Conservation (phyloP, 2,113 vertebrate genomes). For the Lucifuga dentata region DNA sequence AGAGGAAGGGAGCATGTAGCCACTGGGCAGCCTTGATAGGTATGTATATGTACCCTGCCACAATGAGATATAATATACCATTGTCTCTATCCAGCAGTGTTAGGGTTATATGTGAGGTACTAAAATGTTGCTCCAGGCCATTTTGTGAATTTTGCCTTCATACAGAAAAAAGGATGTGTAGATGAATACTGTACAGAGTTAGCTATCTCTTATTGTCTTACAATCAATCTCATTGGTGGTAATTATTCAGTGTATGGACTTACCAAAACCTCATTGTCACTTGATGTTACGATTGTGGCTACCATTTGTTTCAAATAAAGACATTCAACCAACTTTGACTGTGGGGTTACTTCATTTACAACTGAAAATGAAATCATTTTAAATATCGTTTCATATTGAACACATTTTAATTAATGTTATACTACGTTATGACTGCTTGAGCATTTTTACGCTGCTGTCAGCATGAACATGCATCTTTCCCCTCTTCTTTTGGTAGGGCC, state of each 20-base stretch:
- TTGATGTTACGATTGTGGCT: conserved; percentile 10
- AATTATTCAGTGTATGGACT: conserved; percentile 12
- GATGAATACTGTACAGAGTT: neutral
- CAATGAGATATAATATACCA: neutral
- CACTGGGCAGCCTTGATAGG: neutral
- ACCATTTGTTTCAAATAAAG: conserved; percentile 65
- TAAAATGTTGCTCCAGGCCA: neutral
- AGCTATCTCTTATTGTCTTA: conserved; percentile 1
- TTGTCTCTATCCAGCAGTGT: neutral
- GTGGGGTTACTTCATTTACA: conserved; percentile 7
- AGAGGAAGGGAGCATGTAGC: neutral
- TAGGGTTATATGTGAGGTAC: neutral
- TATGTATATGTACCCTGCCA: neutral
- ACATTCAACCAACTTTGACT: conserved; percentile 35
- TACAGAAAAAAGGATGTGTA: neutral
- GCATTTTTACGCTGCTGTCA: neutral
- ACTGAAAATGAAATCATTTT: neutral
- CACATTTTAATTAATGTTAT: neutral
- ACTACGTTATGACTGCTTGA: neutral
- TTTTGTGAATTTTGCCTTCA: neutral
- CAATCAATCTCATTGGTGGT: neutral
- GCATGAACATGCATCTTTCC: conserved; percentile 36
- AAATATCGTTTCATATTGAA: too few species aligned
- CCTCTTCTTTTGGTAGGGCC: conserved; percentile 43
- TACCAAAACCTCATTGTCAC: conserved; percentile 6